Evolutionary conservation across 2,797 vertebrate species (phyloP).

Genomic region (Thamnophis elegans): DNA sequence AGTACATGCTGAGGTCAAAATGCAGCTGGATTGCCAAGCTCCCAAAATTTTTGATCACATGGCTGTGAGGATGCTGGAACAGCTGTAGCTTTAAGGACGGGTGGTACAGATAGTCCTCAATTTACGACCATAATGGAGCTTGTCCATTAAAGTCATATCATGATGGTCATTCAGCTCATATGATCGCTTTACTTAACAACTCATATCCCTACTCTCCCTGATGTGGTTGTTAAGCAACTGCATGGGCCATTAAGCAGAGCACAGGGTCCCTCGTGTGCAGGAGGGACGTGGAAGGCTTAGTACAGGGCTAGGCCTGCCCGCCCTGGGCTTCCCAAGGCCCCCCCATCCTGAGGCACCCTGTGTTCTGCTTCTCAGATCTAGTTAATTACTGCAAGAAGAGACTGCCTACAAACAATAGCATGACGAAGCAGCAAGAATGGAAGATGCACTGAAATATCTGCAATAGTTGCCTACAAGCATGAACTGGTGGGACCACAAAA

Average conservation of each 20-base stretch:
- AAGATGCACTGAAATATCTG: not conserved
- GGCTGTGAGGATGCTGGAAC: not conserved
- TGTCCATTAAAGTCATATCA: not conserved
- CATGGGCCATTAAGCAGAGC: not conserved
- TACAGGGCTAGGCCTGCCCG: no score
- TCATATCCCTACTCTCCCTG: not conserved
- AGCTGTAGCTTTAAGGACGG: not conserved
- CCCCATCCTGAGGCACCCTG: not conserved
- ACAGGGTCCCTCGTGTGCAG: no score
- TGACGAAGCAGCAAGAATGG: not conserved
- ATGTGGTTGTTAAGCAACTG: not conserved
- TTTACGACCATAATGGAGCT: not conserved
- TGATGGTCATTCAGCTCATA: not conserved
- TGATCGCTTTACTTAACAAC: not conserved
- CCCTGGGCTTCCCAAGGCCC: no score
- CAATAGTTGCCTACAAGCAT: not conserved
- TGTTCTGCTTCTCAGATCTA: not conserved
- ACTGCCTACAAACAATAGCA: not conserved
- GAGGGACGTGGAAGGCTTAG: no score
- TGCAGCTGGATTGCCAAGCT: not conserved
- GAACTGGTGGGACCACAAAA: not conserved
- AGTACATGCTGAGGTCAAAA: not conserved
- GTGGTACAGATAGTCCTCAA: not conserved
- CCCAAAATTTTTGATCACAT: not conserved
- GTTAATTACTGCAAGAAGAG: not conserved